phyloP scores from a whole-genome alignment of 2,113 vertebrate genomes.

The Ammospiza nelsoni region DNA sequence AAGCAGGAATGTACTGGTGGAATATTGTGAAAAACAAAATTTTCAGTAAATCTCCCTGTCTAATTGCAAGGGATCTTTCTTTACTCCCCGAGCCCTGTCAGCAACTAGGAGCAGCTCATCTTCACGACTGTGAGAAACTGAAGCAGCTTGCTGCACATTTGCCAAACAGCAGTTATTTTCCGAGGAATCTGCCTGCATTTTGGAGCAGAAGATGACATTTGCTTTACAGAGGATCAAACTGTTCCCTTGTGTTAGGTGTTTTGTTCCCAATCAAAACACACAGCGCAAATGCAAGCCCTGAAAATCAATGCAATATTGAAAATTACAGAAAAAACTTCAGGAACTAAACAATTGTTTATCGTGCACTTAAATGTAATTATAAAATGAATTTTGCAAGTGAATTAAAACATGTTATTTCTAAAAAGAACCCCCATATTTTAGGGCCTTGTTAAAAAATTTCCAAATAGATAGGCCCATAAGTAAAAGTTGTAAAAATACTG shows the following conservation, averaged over 20 bases:
- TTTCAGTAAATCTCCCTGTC: not conserved
- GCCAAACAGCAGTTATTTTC: not conserved
- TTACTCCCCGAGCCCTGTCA: not conserved
- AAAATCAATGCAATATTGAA: not conserved
- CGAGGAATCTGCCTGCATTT: not conserved
- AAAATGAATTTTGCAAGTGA: not conserved
- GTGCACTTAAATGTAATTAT: not conserved
- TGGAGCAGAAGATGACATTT: not conserved
- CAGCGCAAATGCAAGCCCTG: not conserved
- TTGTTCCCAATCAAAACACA: not conserved
- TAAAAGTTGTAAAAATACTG: not conserved
- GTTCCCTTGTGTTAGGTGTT: not conserved
- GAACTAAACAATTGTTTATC: not conserved
- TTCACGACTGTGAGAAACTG: accelerated
- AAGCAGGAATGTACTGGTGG: not conserved
- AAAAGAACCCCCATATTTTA: not conserved
- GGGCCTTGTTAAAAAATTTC: not conserved
- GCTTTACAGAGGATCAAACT: not conserved
- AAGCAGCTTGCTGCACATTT: not conserved
- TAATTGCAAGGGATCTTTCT: not conserved
- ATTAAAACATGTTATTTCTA: not conserved
- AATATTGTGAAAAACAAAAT: not conserved
- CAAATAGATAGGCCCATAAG: not conserved
- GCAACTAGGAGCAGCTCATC: accelerated
- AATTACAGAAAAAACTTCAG: not conserved